Conservation (phyloP, 2,797 vertebrate genomes). For the Myiothlypis chrysogaster region DNA sequence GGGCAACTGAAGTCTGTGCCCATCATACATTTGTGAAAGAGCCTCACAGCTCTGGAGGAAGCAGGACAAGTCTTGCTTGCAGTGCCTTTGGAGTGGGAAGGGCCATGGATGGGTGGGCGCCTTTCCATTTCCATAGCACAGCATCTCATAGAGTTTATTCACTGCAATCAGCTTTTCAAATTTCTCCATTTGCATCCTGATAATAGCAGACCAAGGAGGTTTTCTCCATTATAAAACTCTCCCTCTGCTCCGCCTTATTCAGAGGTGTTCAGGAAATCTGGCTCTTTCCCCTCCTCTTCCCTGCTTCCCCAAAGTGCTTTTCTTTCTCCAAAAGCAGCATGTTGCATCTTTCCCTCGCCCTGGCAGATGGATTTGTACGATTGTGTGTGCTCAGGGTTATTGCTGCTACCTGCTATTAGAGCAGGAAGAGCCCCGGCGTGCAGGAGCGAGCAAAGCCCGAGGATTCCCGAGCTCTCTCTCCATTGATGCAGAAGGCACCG, state of each 20-base stretch:
- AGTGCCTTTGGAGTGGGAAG: neutral
- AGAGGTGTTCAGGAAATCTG: neutral
- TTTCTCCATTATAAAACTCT: neutral
- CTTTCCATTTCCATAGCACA: neutral
- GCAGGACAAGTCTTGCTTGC: neutral
- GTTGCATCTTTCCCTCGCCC: neutral
- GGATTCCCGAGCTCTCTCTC: constrained; percentile 19
- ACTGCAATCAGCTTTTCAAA: neutral
- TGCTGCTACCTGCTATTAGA: constrained; percentile 15
- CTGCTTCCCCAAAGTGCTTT: neutral
- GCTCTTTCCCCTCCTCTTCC: neutral
- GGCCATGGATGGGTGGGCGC: rapidly evolving
- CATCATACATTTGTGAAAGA: neutral
- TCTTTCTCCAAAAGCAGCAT: neutral
- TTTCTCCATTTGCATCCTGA: neutral
- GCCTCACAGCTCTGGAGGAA: neutral
- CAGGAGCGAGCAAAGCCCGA: neutral
- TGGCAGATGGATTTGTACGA: neutral
- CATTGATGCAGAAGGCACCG: constrained; percentile 35
- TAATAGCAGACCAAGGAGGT: neutral
- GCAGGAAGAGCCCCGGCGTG: neutral
- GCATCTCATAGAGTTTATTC: neutral
- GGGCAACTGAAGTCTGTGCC: neutral
- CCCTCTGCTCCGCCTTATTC: neutral
- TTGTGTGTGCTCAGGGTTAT: neutral